Evolutionary conservation across 2,113 vertebrate species (phyloP).

Genomic region (Dromiciops gliroides): DNA sequence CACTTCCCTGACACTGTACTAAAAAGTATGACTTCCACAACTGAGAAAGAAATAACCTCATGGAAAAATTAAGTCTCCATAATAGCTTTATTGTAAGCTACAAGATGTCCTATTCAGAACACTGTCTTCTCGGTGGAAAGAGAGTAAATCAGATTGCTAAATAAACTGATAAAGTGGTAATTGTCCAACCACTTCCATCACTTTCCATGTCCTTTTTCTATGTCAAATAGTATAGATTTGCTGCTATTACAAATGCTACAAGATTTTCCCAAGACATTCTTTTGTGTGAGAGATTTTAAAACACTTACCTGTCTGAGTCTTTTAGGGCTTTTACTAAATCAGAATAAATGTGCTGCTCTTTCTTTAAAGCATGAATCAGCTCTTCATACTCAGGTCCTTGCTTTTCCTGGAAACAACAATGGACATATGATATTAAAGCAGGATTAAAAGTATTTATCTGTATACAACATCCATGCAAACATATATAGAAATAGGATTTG

Average conservation of each 20-base stretch:
- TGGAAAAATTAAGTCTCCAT: neutral
- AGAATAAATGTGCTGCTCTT: constrained; percentile 91
- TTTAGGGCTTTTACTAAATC: constrained; percentile 90
- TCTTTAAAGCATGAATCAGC: constrained; percentile 88
- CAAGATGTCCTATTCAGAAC: neutral
- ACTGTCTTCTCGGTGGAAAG: constrained; percentile 8
- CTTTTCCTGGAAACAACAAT: constrained; percentile 79
- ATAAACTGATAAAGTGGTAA: neutral
- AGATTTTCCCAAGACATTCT: neutral
- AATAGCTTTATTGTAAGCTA: neutral
- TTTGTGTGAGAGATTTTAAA: neutral
- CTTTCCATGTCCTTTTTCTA: neutral
- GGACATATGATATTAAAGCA: constrained; percentile 32
- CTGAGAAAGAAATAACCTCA: neutral
- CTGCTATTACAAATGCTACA: neutral
- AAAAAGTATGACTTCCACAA: neutral
- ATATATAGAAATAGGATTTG: constrained; percentile 18
- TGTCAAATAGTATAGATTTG: neutral
- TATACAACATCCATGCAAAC: constrained; percentile 26
- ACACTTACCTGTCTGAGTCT: constrained; percentile 90
- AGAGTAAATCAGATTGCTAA: neutral
- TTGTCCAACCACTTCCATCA: neutral
- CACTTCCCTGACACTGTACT: neutral
- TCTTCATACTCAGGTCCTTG: constrained; percentile 87
- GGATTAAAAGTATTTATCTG: constrained; percentile 7